Evolutionary conservation across 2,888 invertebrate species (phyloP), one percentile per base, ranked within the genome.

Genomic region (Philonicus albiceps): DNA sequence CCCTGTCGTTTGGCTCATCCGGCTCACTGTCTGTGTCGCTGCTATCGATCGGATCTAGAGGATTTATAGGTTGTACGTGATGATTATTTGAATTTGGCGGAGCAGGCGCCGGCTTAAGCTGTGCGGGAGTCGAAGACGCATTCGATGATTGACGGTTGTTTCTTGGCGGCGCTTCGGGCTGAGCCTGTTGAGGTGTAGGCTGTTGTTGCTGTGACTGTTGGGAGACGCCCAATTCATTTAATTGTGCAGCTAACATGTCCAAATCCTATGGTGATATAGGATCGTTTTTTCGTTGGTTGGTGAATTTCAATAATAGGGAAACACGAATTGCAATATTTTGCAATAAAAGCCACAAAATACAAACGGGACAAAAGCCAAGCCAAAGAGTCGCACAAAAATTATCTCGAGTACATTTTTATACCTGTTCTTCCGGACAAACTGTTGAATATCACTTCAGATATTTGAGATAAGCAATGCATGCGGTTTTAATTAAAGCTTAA

Each of bases 171-270:
- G 94, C 94, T 92, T 95, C 95, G 86, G 95, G 95, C 89, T 95
- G 95, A 88, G 95, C 95, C 90, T 95, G 95, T 76, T 88, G 88
- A 16, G 27, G 86, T 30, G 75, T 64, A 30, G 76, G 75, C 31
- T 86, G 86, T 37, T 55, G 89, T 89, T 91, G 91, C 91, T 92
- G 92, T 86, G 89, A 88, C 88, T 89, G 89, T 88, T 88, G 88
- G 88, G 94, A 94, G 90, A 96, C 96, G 90, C 97, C 98, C 91
- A 99, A 94, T 93, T 98, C 97, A 93, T 97, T 98, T 91, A 99
- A 94, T 93, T 99, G 98, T 91, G 97, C 98, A 89, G 98, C 99
- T 92, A 99, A 93, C 92, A 96, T 96, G 93, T 99, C 99, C 94
- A 99, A 95, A 93, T 99, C 98, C 98, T 98, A 93, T 89, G 93